phyloP scores from a whole-genome alignment of 1,140 invertebrate genomes.

The Tetragonula clypearis region DNA sequence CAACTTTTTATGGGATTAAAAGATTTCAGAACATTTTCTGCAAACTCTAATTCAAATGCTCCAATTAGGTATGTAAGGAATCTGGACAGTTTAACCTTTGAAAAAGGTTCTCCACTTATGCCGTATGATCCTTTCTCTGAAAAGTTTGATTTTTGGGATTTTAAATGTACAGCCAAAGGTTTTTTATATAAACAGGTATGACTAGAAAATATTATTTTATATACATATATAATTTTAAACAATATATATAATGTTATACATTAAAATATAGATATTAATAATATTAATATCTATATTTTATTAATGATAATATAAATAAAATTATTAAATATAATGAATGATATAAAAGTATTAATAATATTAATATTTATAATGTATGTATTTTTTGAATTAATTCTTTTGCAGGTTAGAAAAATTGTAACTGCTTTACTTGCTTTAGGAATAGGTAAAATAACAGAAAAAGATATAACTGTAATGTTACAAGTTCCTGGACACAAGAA shows the following conservation, averaged over 20 bases:
- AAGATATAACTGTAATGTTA: conserved; percentile 87
- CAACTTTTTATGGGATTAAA: conserved; percentile 77
- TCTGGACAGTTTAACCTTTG: conserved; percentile 81
- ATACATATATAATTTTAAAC: background rate
- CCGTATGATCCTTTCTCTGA: conserved; percentile 73
- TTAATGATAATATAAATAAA: conserved; percentile 48
- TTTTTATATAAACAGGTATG: conserved; percentile 89
- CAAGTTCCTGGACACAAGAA: conserved; percentile 87
- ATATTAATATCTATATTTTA: conserved; percentile 10
- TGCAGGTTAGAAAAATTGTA: conserved; percentile 88
- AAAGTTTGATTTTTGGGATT: conserved; percentile 85
- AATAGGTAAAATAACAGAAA: conserved; percentile 82
- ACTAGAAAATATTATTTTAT: background rate
- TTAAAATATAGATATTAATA: conserved; percentile 23
- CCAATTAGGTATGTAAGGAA: conserved; percentile 79
- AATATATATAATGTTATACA: background rate
- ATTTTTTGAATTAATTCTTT: conserved; percentile 12
- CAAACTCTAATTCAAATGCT: conserved; percentile 74
- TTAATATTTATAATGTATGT: background rate
- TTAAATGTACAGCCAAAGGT: conserved; percentile 84
- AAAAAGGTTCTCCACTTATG: conserved; percentile 78
- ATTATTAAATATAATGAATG: conserved; percentile 5
- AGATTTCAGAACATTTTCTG: conserved; percentile 87
- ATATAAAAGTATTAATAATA: background rate
- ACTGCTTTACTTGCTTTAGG: conserved; percentile 84